These are phyloP conservation scores for Orycteropus afer DNA, from an alignment of 2,113 vertebrate species.

Conservation along the genomic window DNA sequence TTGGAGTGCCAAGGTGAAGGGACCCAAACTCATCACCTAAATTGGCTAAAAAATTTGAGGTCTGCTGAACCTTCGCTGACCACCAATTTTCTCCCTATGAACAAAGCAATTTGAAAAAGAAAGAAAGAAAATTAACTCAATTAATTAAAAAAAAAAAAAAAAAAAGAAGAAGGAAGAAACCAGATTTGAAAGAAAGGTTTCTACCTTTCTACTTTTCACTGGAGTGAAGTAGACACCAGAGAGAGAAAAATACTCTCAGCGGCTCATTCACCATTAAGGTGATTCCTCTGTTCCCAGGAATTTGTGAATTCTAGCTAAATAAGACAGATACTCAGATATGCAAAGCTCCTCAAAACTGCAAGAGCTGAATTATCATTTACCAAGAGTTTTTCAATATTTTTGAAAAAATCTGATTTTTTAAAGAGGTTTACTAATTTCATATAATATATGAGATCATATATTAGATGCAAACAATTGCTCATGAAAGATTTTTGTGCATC, in stretches of 20 bases:
- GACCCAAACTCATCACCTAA: background rate
- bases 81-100: background rate
- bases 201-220: constrained; percentile 5
- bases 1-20: background rate
- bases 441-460: background rate
- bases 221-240: background rate
- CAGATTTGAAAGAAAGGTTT: background rate
- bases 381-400: background rate
- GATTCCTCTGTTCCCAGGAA: background rate
- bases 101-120: constrained; percentile 41
- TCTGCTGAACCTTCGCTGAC: background rate
- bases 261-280: background rate
- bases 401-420: background rate
- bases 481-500: background rate
- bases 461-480: background rate
- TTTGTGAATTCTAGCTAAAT: background rate
- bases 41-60: background rate
- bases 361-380: background rate
- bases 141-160: background rate
- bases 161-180: background rate
- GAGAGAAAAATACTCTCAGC: background rate
- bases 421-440: constrained; percentile 39
- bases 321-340: background rate
- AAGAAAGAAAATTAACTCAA: background rate
- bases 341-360: constrained; percentile 11